phyloP scores from a whole-genome alignment of 1,140 invertebrate genomes.

The Hylyphantes graminicola region DNA sequence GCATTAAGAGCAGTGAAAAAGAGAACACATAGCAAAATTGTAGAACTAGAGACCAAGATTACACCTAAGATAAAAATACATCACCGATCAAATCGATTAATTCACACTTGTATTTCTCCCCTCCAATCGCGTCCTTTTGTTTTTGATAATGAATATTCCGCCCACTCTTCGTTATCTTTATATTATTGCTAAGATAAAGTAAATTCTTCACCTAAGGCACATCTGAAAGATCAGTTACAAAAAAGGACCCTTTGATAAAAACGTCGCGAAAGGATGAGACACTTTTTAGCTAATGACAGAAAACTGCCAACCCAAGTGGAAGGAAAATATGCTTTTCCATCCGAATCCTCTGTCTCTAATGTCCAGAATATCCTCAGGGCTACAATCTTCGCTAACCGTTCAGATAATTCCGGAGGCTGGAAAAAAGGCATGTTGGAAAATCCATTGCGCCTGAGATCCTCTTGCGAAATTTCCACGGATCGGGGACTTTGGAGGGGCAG shows the following conservation, averaged over 20 bases:
- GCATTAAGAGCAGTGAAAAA: too few relatives aligned
- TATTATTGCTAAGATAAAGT: conserved; percentile 15
- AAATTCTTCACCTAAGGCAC: conserved; percentile 11
- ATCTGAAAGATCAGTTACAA: conserved; percentile 9
- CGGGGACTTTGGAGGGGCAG: conserved; percentile 30
- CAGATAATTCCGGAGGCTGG: conserved; percentile 49
- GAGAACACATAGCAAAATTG: too few relatives aligned
- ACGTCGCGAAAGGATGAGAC: conserved; percentile 17
- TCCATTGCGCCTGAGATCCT: conserved; percentile 52
- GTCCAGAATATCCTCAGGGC: conserved; percentile 57
- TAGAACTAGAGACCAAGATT: too few relatives aligned
- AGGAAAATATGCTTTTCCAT: conserved; percentile 57
- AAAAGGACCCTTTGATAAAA: conserved; percentile 15
- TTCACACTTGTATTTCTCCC: too few relatives aligned
- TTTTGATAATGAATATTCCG: conserved; percentile 8
- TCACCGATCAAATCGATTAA: too few relatives aligned
- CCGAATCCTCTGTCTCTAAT: conserved; percentile 43
- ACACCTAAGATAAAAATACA: too few relatives aligned
- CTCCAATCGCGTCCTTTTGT: too few relatives aligned
- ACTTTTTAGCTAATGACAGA: conserved; percentile 46
- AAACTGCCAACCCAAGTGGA: conserved; percentile 48
- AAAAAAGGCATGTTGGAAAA: conserved; percentile 41
- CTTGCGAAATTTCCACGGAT: conserved; percentile 47
- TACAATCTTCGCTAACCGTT: conserved; percentile 54
- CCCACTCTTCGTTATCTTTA: background rate